Conservation (phyloP, 2,888 invertebrate genomes). For the Melinopterus prodromus region DNA sequence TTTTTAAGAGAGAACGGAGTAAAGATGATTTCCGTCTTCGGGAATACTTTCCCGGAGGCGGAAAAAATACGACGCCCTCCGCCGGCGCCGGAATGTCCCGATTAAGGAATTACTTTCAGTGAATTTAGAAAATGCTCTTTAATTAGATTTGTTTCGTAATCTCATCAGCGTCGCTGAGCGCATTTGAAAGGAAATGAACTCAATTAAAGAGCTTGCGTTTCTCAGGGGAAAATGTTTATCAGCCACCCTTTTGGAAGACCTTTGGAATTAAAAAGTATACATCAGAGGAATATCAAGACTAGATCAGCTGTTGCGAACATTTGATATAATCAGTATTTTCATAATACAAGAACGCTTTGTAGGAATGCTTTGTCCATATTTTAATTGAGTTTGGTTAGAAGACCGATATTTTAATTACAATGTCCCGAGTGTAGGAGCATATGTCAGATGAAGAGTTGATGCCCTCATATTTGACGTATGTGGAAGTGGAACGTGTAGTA, state of each 20-base stretch:
- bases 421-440: too few relatives aligned
- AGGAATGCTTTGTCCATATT: too few relatives aligned
- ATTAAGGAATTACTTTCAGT: not conserved
- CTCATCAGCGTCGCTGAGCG: not conserved
- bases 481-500: too few relatives aligned
- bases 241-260: not conserved
- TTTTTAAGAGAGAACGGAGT: not conserved
- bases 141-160: not conserved
- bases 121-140: not conserved
- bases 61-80: not conserved
- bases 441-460: too few relatives aligned
- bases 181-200: not conserved
- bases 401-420: too few relatives aligned
- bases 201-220: not conserved
- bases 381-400: too few relatives aligned
- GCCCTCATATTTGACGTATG: too few relatives aligned
- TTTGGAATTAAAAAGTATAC: too few relatives aligned
- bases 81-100: not conserved
- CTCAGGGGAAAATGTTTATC: not conserved
- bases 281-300: too few relatives aligned
- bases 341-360: too few relatives aligned
- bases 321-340: too few relatives aligned
- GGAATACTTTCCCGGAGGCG: not conserved
- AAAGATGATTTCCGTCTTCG: constrained; percentile 4
- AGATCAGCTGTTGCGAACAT: too few relatives aligned